A percentile compares a stretch with the other conserved stretches of the same genome.
Conservation (phyloP, 2,888 invertebrate genomes). For the Eristalis intricaria region DNA sequence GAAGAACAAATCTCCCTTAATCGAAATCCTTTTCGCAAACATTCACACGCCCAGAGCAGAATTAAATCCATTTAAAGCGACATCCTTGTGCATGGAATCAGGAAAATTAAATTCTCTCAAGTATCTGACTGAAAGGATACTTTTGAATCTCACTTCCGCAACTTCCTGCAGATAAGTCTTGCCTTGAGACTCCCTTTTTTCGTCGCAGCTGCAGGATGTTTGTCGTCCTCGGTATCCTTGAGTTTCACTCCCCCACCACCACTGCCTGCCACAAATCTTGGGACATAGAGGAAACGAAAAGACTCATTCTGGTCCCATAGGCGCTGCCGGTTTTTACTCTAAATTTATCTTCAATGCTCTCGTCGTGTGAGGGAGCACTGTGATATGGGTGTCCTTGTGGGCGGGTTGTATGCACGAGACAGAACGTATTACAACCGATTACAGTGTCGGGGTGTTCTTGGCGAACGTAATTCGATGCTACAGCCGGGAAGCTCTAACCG, state of each 20-base stretch:
- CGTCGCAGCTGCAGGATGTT: not conserved
- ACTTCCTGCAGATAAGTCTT: conserved; percentile 20
- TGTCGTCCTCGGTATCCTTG: conserved; percentile 1
- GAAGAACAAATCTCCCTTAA: not conserved
- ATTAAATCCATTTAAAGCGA: not conserved
- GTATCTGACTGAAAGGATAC: not conserved
- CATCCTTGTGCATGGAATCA: not conserved
- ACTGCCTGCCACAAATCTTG: not conserved
- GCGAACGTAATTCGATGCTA: conserved; percentile 8
- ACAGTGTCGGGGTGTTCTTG: not conserved
- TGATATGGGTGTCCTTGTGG: not conserved
- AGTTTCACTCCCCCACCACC: not conserved
- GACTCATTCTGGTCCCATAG: not conserved
- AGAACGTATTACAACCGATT: not conserved
- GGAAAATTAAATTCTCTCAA: conserved; percentile 13
- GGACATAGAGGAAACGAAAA: not conserved
- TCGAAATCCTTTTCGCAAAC: not conserved
- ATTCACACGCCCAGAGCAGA: not conserved
- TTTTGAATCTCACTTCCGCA: not conserved
- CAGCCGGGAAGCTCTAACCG: conserved; percentile 6
- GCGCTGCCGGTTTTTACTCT: not conserved
- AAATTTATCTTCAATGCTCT: conserved; percentile 4
- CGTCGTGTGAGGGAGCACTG: not conserved
- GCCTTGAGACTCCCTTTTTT: not conserved
- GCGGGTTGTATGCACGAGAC: not conserved